Base-by-base conservation (phyloP, 2,113 vertebrate species). In the Aptenodytes forsteri region DNA sequence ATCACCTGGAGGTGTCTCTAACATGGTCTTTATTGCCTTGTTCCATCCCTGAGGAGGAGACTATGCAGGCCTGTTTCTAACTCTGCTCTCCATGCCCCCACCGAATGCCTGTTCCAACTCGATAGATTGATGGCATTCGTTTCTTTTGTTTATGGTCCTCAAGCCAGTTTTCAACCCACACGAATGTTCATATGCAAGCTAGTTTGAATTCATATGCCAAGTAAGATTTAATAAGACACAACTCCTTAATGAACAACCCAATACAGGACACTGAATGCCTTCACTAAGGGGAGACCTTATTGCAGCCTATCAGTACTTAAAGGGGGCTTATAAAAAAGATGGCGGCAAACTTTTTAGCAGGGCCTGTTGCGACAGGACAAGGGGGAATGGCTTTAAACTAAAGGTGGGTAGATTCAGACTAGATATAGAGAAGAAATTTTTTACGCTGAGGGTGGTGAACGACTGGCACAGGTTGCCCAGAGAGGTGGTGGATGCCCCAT, bases 111-210 rank as follows among this genome's bases (percentile, higher is more conserved):
- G 93, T 97, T 97, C 96, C 93, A 95, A 96, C 97, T 95, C 91
- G 83, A 96, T 97, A 77, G 70, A 96, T 97, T 94, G 95, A 97
- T 97, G 76, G 69, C 95, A 95, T 97, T 96, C 32, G 14, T 72
- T 92, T 71, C 92, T 89, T 84, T 87, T 97, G 97, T 97, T 97
- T 96, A 96, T 85, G 91, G 87, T 97, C 93, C 84, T 95, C 81
- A 71, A 96, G 96, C 95, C 95, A 96, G 97, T 69, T 96, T 93
- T 94, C 95, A 97, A 69, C 95, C 96, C 94, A 96, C 95, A 96
- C 16, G 3, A 85, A 95, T 89, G 81, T 56, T 97, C 94, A 46
- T 40, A 76, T 83, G 73, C 61, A 79, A 95, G 91, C 65, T 73
- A 64, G 49, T 72, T 89, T 79, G 77, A 36, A 62, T 85, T 87